Evolutionary conservation across 2,113 vertebrate genomes (phyloP), one percentile per base, ranked within the genome.

Genomic region (Indri indri): DNA sequence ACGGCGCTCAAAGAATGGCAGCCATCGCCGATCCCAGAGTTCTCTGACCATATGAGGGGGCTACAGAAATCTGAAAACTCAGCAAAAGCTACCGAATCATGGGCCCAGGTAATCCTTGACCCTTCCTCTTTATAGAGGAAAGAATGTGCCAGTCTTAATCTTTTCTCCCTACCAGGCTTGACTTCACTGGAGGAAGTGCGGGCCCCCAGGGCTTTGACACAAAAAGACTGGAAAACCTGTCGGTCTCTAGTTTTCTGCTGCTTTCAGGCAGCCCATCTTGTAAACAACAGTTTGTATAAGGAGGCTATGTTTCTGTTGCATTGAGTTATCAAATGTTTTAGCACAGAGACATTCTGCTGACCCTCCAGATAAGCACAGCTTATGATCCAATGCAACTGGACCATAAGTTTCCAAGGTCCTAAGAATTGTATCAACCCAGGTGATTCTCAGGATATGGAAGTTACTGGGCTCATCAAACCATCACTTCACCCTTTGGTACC

Each of bases 1-100:
- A 90, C 45, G 18, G 2, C 70, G 6, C 23, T 95, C 93, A 16
- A 66, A 11, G 4, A 85, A 9, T 0, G 88, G 98, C 10, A 98
- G 97, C 95, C 99, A 99, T 65, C 97, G 85, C 32, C 97, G 98
- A 74, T 99, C 99, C 40, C 85, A 99, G 97, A 99, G 99, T 30
- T 96, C 99, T 37, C 94, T 99, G 96, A 99, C 99, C 5, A 98
- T 99, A 59, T 99, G 90, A 98, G 80, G 57, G 50, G 18, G 2
- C 74, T 87, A 42, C 34, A 74, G 12, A 77, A 17, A 76, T 80
- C 70, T 20, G 27, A 42, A 91, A n/a, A 90, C 50, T 89, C 86
- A 40, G 30, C 80, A 10, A 68, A 47, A 30, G 23, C 68, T 18
- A 8, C 7, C 50, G 16, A 52, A 6, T n/a, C 65, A 52, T 37